These are phyloP conservation scores for Crotalus helleri DNA, from an alignment of 2,113 vertebrate genomes.

Conservation along the genomic window DNA sequence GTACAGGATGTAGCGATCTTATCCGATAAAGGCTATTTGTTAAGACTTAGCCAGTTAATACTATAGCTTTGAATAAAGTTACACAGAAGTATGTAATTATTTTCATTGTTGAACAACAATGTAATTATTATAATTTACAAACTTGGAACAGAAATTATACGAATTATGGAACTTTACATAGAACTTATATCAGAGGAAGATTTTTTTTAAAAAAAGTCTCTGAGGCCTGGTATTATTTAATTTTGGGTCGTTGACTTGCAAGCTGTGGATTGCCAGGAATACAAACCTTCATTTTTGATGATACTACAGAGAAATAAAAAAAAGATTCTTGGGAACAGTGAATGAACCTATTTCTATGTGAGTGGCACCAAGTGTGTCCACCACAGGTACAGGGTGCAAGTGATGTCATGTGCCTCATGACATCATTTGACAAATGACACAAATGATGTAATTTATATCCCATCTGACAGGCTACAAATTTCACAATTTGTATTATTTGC, in stretches of 20 bases:
- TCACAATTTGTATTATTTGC: background rate
- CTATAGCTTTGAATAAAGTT: background rate
- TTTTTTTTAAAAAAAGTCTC: background rate
- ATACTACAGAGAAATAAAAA: background rate
- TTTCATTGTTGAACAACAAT: background rate
- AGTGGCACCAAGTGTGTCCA: background rate
- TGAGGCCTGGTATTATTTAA: background rate
- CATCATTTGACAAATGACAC: background rate
- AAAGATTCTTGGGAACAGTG: background rate
- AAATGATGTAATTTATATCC: background rate
- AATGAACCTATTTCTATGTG: background rate
- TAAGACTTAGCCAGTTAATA: background rate
- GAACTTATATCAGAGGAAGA: background rate
- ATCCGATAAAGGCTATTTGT: background rate
- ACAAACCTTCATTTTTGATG: background rate
- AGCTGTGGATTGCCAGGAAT: background rate
- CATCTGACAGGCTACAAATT: background rate
- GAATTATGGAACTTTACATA: background rate
- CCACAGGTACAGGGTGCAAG: background rate
- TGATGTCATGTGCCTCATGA: background rate
- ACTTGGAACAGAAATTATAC: background rate
- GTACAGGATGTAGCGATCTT: background rate
- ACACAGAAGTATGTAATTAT: background rate
- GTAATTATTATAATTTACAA: background rate
- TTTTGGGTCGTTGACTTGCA: background rate